Evolutionary conservation across 1,140 invertebrate species (phyloP).

Genomic region (Diachasmimorpha longicaudata): DNA sequence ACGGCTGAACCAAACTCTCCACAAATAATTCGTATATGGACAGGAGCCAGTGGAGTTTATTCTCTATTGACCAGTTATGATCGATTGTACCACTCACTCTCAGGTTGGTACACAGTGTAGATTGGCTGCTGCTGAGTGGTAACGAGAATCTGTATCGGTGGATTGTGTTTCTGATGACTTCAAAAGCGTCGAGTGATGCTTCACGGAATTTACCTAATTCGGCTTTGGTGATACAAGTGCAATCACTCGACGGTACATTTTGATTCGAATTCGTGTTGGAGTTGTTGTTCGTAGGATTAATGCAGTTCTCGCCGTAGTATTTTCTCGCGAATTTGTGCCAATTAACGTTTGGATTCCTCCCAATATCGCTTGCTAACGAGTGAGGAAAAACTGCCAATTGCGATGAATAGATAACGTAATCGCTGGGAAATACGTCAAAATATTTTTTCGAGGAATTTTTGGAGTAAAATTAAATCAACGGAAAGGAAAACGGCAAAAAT

Average conservation of each 20-base stretch:
- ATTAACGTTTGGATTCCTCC: neutral
- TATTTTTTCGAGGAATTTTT: no score
- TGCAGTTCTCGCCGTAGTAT: neutral
- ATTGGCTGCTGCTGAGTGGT: neutral
- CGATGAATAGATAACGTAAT: no score
- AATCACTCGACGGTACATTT: neutral
- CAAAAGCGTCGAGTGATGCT: neutral
- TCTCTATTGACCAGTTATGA: neutral
- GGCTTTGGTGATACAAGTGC: neutral
- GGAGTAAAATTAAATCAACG: no score
- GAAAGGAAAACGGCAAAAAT: no score
- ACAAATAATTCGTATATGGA: slow-evolving; percentile 7
- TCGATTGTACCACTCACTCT: slow-evolving; percentile 9
- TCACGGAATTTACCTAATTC: neutral
- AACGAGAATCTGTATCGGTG: neutral
- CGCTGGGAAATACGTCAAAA: no score
- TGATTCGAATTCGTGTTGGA: no score
- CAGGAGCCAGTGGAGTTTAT: neutral
- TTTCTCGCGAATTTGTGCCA: neutral
- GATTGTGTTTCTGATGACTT: slow-evolving; percentile 10
- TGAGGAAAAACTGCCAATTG: neutral
- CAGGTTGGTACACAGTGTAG: neutral
- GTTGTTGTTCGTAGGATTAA: no score
- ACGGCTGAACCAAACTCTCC: neutral
- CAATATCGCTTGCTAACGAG: neutral